Conservation (phyloP, 2,113 vertebrate genomes). For the Alosa alosa region DNA sequence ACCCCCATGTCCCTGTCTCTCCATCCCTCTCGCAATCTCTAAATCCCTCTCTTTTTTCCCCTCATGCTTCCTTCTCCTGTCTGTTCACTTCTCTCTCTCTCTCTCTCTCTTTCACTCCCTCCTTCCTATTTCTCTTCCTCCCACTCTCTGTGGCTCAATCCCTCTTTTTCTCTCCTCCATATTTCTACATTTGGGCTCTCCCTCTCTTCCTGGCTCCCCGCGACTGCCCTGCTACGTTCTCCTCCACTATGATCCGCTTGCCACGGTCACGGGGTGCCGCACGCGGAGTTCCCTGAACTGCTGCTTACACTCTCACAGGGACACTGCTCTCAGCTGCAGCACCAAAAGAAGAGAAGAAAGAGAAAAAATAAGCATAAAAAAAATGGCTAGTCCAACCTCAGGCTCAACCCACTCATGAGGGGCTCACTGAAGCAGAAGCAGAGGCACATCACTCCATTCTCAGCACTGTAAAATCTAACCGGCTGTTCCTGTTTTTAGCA, state of each 20-base stretch:
- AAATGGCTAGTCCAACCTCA: not conserved
- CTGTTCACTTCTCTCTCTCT: not conserved
- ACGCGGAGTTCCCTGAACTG: not conserved
- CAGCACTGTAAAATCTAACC: not conserved
- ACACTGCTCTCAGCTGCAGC: not conserved
- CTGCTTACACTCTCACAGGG: not conserved
- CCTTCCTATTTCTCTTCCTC: not conserved
- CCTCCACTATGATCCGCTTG: not conserved
- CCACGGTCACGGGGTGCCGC: not conserved
- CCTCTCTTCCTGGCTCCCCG: not conserved
- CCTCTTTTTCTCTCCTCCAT: not conserved
- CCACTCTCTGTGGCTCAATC: not conserved
- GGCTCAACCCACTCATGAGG: not conserved
- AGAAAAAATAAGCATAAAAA: not conserved
- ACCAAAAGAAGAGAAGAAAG: not conserved
- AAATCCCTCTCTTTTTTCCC: conserved; percentile 1
- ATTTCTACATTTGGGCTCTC: not conserved
- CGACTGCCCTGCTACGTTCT: not conserved
- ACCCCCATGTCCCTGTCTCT: not conserved
- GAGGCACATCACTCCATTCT: not conserved
- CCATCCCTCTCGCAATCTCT: conserved; percentile 13
- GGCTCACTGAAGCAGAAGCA: not conserved
- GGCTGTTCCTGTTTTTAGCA: not conserved
- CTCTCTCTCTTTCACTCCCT: conserved; percentile 15
- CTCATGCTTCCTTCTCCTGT: not conserved